Conservation (phyloP, 2,797 vertebrate species). For the Neosilurus mollespiculum region DNA sequence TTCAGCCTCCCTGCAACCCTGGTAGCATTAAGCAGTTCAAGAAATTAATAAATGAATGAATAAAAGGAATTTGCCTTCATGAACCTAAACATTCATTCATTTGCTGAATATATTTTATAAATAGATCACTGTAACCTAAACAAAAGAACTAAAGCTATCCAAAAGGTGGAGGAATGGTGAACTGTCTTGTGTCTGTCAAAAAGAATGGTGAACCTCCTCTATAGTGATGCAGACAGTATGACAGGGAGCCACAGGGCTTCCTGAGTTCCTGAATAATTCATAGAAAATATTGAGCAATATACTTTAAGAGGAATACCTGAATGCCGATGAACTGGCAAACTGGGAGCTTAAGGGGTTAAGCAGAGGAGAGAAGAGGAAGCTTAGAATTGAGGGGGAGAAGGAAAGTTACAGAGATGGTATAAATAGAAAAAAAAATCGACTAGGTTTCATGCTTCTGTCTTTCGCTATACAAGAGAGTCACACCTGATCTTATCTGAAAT, state of each 20-base stretch:
- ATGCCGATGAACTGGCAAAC: slow-evolving; percentile 15
- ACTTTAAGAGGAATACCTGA: not conserved
- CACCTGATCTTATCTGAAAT: slow-evolving; percentile 21
- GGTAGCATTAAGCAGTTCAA: too few relatives aligned
- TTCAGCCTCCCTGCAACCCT: too few relatives aligned
- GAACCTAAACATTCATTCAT: too few relatives aligned
- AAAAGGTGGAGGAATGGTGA: not conserved
- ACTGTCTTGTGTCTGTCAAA: not conserved
- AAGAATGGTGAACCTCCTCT: not conserved
- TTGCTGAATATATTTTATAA: not conserved
- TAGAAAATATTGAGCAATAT: not conserved
- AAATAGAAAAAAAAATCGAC: slow-evolving; percentile 26
- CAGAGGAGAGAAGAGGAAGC: slow-evolving; percentile 10
- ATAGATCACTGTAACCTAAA: not conserved
- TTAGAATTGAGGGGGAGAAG: not conserved
- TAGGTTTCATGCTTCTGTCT: slow-evolving; percentile 10
- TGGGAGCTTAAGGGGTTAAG: slow-evolving; percentile 14
- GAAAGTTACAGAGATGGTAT: not conserved
- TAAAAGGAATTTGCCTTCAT: too few relatives aligned
- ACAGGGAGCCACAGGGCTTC: not conserved
- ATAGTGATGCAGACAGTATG: not conserved
- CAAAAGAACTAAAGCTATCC: not conserved
- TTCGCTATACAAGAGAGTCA: slow-evolving; percentile 11
- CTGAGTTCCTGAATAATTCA: not conserved
- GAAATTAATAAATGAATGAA: too few relatives aligned